phyloP scores from a whole-genome alignment of 1,140 invertebrate species.

The Euschistus heros region DNA sequence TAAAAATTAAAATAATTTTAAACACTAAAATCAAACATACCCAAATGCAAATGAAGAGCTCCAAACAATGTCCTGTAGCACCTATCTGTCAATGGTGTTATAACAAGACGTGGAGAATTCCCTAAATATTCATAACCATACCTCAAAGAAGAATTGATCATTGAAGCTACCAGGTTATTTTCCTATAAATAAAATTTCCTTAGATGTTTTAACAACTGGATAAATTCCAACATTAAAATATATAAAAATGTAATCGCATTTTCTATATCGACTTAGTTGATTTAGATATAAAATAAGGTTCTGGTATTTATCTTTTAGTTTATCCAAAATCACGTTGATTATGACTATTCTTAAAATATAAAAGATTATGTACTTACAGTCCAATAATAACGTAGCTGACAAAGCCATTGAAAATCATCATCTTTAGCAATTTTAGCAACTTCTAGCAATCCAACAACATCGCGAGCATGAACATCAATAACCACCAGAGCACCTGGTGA shows the following conservation, averaged over 20 bases:
- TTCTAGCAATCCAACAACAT: constrained; percentile 65
- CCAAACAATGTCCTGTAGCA: constrained; percentile 92
- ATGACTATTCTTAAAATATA: background rate
- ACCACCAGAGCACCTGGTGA: constrained; percentile 69
- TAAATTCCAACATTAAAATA: background rate
- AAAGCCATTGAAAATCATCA: constrained; percentile 86
- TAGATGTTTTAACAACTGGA: background rate
- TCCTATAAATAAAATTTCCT: background rate
- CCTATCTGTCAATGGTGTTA: constrained; percentile 78
- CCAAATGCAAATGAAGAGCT: constrained; percentile 71
- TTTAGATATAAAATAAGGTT: too few relatives aligned
- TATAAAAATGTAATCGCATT: background rate
- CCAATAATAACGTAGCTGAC: constrained; percentile 90
- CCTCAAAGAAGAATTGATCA: constrained; percentile 78
- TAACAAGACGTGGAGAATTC: constrained; percentile 75
- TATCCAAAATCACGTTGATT: too few relatives aligned
- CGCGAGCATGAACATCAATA: constrained; percentile 83
- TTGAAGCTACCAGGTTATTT: constrained; percentile 58
- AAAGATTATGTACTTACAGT: constrained; percentile 46
- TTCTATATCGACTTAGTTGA: too few relatives aligned
- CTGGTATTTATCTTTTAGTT: too few relatives aligned
- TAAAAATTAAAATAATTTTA: background rate
- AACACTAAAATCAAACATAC: constrained; percentile 31
- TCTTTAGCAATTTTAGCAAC: constrained; percentile 52
- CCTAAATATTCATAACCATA: constrained; percentile 95